Conservation (phyloP, 2,113 vertebrate genomes). For the Typhlomys cinereus region DNA sequence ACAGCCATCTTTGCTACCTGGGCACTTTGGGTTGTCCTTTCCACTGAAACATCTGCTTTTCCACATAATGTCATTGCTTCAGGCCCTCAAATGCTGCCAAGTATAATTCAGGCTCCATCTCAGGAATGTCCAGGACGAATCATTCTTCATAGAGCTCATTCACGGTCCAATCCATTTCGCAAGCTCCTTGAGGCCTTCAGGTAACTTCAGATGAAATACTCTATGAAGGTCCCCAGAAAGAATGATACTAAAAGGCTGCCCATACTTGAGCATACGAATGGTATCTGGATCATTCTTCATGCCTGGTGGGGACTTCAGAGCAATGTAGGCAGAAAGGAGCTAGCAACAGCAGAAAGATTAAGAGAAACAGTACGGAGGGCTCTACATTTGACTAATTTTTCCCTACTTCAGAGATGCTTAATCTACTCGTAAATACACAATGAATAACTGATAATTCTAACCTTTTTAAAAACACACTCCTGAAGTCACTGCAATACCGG, state of each 20-base stretch:
- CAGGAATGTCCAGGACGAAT: not conserved
- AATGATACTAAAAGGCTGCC: not conserved
- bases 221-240: conserved; percentile 30
- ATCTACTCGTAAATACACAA: conserved; percentile 11
- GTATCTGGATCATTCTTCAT: not conserved
- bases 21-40: not conserved
- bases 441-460: not conserved
- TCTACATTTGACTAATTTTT: not conserved
- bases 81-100: not conserved
- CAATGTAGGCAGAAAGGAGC: not conserved
- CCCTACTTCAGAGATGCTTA: not conserved
- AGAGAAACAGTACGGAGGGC: not conserved
- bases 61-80: not conserved
- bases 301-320: not conserved
- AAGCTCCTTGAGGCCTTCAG: not conserved
- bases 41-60: not conserved
- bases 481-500: conserved; percentile 70
- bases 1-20: not conserved
- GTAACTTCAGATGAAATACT: not conserved
- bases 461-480: conserved; percentile 28
- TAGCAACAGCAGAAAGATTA: not conserved
- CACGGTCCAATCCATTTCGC: not conserved
- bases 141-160: not conserved
- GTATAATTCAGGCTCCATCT: not conserved
- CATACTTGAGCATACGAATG: not conserved